phyloP scores from a whole-genome alignment of 2,113 vertebrate species.

The Phainopepla nitens region DNA sequence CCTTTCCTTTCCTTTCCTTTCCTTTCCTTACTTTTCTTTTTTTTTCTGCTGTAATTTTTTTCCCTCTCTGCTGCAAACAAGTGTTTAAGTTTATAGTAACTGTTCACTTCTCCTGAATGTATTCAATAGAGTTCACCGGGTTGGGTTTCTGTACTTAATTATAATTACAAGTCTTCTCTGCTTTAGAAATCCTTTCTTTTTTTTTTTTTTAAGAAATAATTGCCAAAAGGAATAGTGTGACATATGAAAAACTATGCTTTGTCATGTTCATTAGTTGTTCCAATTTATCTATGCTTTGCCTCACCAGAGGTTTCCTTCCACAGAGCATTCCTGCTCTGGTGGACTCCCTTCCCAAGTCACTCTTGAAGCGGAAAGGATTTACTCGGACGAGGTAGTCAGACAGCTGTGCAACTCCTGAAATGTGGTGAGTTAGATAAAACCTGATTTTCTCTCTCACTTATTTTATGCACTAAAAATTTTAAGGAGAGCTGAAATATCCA shows the following conservation, averaged over 20 bases:
- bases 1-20: rapidly evolving
- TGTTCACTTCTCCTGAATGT: not conserved
- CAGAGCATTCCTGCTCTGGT: not conserved
- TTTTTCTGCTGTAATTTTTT: not conserved
- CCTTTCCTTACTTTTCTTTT: no score
- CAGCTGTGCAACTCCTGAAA: not conserved
- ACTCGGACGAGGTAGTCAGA: not conserved
- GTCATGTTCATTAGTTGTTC: not conserved
- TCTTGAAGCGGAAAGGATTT: not conserved
- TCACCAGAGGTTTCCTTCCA: not conserved
- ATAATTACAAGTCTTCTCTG: not conserved
- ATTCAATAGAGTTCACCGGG: not conserved
- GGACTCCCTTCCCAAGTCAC: not conserved
- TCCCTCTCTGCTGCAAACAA: not conserved
- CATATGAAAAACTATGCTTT: not conserved
- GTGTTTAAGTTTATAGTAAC: not conserved
- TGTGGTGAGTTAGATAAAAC: not conserved
- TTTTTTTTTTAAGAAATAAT: not conserved
- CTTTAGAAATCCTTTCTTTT: not conserved
- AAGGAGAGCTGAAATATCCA: not conserved
- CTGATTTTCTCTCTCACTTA: not conserved
- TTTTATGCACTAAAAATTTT: not conserved
- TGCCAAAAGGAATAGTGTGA: not conserved
- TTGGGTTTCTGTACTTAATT: not conserved
- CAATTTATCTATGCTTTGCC: not conserved